Conservation (phyloP, 2,797 vertebrate genomes). For the Odontamblyopus lacepedii region DNA sequence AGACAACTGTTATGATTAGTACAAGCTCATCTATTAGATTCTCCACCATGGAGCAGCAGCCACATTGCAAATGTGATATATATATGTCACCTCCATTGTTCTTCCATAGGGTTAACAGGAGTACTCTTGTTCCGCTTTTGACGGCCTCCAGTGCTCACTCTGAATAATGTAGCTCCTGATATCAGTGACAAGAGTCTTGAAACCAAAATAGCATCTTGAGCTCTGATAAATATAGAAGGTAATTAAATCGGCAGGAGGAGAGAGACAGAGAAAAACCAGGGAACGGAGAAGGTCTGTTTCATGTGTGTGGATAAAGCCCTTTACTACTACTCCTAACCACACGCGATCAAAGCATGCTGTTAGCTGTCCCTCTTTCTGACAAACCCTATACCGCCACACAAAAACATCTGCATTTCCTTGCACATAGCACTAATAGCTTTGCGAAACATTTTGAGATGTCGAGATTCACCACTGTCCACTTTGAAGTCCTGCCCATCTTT, state of each 20-base stretch:
- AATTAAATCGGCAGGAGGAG: constrained; percentile 76
- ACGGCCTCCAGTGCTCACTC: constrained; percentile 62
- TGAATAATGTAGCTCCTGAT: constrained; percentile 75
- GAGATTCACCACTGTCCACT: constrained; percentile 30
- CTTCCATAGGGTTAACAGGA: constrained; percentile 55
- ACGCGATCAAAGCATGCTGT: constrained; percentile 8
- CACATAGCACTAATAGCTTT: constrained; percentile 6
- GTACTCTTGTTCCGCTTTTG: constrained; percentile 51
- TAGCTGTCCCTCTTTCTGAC: constrained; percentile 10
- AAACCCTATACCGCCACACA: not conserved
- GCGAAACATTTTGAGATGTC: not conserved
- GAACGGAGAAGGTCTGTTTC: constrained; percentile 60
- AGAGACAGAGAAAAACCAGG: constrained; percentile 61
- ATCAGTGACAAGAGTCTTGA: constrained; percentile 76
- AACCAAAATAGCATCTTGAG: constrained; percentile 78
- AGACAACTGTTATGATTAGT: not conserved
- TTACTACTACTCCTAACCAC: constrained; percentile 29
- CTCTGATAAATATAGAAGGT: constrained; percentile 80
- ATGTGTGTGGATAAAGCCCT: constrained; percentile 48
- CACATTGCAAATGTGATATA: constrained; percentile 20
- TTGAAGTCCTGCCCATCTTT: constrained; percentile 47
- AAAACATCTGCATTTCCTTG: constrained; percentile 3
- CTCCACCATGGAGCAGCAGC: not conserved
- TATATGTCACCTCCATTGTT: constrained; percentile 19
- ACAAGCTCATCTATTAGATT: not conserved